phyloP scores from a whole-genome alignment of 2,888 invertebrate species.

The Maniola hyperantus region DNA sequence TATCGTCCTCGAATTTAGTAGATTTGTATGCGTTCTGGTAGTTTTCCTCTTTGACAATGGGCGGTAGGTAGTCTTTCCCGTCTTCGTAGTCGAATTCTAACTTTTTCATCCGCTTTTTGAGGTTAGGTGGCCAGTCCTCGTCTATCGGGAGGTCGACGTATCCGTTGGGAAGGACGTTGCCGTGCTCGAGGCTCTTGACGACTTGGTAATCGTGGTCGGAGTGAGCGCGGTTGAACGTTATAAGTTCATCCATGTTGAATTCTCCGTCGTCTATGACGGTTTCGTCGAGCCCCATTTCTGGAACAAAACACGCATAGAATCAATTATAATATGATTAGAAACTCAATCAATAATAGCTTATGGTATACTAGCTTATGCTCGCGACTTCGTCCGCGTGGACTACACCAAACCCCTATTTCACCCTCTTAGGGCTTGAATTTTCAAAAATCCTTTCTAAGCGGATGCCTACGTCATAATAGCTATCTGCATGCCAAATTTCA shows the following conservation, averaged over 20 bases:
- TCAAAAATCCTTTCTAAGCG: too few relatives aligned
- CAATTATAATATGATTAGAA: too few relatives aligned
- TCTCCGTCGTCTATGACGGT: constrained; percentile 82
- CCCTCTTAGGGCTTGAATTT: too few relatives aligned
- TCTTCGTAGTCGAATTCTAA: constrained; percentile 70
- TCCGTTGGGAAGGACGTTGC: constrained; percentile 60
- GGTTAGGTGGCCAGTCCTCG: constrained; percentile 83
- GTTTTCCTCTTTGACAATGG: constrained; percentile 70
- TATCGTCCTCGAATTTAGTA: constrained; percentile 56
- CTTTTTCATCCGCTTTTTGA: constrained; percentile 75
- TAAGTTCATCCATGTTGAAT: constrained; percentile 84
- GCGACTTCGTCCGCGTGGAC: too few relatives aligned
- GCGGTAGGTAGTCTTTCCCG: constrained; percentile 67
- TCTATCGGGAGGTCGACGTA: constrained; percentile 83
- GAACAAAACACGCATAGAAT: constrained; percentile 26
- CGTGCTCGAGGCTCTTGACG: constrained; percentile 58
- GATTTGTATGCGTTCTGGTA: constrained; percentile 63
- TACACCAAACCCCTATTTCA: too few relatives aligned
- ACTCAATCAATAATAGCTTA: neutral
- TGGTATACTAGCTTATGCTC: too few relatives aligned
- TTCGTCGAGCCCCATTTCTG: constrained; percentile 73
- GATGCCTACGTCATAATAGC: too few relatives aligned
- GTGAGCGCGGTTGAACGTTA: constrained; percentile 79
- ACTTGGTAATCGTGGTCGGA: constrained; percentile 79
- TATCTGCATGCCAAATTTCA: too few relatives aligned